Evolutionary conservation across 1,140 invertebrate species (phyloP), one percentile per base, ranked within the genome.

Genomic region (Pogonomyrmex barbatus): DNA sequence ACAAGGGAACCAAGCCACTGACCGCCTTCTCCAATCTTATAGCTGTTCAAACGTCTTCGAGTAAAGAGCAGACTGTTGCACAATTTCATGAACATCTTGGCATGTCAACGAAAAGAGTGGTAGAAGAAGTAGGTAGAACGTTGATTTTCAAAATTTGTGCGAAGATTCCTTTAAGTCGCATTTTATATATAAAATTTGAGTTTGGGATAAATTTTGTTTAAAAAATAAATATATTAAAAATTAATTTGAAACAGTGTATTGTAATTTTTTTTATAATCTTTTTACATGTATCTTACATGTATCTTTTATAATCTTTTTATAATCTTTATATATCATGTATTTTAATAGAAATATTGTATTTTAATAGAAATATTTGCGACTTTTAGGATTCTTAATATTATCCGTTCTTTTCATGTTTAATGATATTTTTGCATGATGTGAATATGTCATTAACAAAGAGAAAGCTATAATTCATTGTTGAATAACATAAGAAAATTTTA

Each of bases 11-110:
- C 58, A 82, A 94, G 45, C 93, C 94, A 8, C 62, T 88, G 1
- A 95, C 94, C 8, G 91, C 93, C 0, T 95, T 95, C 56, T 86
- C 90, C 47, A 92, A 88, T 58, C 65, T 95, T 30, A 70, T 95
- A 50, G 94, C 95, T 36, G 71, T 89, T 14, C 73, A 94, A 58
- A 92, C 87, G 52, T 89, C 86, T 2, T 90, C 91, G 0, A 91
- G 77, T 36, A 89, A 90, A 47, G 93, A 95, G 67, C 79, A 92
- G 39, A 39, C 67, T 0, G 45, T 47, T 4, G 71, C 91, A 10
- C 91, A 91, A 73, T 56, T 92, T 30, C 92, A 95, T n/a, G 92
- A 94, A 76, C 91, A 94, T 65, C 67, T 93, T 33, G 92, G 90
- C 54, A 42, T 71, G 58, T 58, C 88, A 0, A 92, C 91, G 50